Percentiles rank a stretch among this genome's conserved stretches.
phyloP scores from a whole-genome alignment of 2,888 invertebrate genomes.

The Eledona agricola region DNA sequence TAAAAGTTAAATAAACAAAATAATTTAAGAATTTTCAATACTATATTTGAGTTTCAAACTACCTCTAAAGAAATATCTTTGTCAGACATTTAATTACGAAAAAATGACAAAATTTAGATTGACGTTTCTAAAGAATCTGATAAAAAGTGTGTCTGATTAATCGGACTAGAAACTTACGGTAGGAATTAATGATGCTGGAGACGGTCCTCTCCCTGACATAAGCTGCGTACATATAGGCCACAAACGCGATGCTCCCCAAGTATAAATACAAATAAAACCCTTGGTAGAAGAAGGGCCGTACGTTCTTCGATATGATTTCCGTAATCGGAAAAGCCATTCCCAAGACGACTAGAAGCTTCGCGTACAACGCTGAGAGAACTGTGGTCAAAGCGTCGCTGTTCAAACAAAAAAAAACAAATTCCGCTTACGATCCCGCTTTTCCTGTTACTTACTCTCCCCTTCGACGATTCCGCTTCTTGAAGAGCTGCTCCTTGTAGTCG shows the following conservation, averaged over 20 bases:
- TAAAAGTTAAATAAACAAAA: too few relatives aligned
- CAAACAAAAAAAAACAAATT: constrained; percentile 7
- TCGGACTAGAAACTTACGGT: constrained; percentile 46
- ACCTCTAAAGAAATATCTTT: too few relatives aligned
- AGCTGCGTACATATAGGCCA: constrained; percentile 70
- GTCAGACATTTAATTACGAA: too few relatives aligned
- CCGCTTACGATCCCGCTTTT: not conserved
- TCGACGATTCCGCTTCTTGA: constrained; percentile 52
- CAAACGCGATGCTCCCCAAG: constrained; percentile 77
- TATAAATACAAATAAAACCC: constrained; percentile 87
- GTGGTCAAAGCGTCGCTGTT: constrained; percentile 75
- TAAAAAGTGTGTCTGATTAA: too few relatives aligned
- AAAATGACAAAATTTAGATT: too few relatives aligned
- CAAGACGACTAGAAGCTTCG: constrained; percentile 83
- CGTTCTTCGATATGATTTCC: constrained; percentile 81
- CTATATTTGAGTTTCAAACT: too few relatives aligned
- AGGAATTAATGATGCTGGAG: constrained; percentile 63
- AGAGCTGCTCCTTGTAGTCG: constrained; percentile 47
- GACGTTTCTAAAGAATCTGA: too few relatives aligned
- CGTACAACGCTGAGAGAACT: constrained; percentile 83
- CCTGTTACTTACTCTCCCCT: constrained; percentile 62
- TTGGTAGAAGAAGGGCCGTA: constrained; percentile 79
- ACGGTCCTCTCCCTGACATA: constrained; percentile 67
- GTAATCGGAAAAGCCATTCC: constrained; percentile 88
- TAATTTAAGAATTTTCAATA: too few relatives aligned